Evolutionary conservation across 2,113 vertebrate species (phyloP).

Genomic region (Axis porcinus): DNA sequence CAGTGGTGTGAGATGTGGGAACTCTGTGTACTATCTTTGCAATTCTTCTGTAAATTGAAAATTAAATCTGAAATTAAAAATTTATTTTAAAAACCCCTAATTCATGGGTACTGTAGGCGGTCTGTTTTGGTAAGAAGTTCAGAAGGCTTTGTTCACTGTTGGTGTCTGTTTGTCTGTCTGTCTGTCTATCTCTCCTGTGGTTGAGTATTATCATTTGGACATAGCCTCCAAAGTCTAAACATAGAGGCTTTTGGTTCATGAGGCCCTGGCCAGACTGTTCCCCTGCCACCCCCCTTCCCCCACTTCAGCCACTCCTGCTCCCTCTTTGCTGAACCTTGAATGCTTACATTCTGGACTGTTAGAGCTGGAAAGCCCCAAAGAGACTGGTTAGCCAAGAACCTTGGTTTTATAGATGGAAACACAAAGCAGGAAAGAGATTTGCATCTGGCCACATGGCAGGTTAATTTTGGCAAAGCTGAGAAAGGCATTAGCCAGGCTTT

Average conservation of each 20-base stretch:
- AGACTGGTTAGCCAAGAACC: neutral
- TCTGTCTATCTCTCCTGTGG: neutral
- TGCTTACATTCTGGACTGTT: neutral
- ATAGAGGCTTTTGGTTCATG: neutral
- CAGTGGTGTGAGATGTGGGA: neutral
- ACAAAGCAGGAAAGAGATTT: neutral
- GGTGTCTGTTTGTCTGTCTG: accelerated
- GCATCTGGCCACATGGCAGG: neutral
- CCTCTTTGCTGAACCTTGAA: neutral
- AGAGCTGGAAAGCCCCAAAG: neutral
- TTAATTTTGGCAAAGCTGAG: neutral
- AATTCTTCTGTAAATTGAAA: neutral
- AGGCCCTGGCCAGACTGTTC: neutral
- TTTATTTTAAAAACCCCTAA: neutral
- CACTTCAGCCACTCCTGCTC: neutral
- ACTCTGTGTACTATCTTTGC: neutral
- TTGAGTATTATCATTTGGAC: neutral
- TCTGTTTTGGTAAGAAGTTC: neutral
- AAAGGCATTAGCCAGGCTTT: neutral
- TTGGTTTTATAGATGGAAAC: neutral
- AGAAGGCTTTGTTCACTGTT: neutral
- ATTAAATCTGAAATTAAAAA: neutral
- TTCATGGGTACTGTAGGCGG: neutral
- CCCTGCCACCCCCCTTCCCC: neutral
- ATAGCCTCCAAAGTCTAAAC: neutral